Evolutionary conservation across 2,113 vertebrate species (phyloP), one percentile per base, ranked within the genome.

Genomic region (Macrotus californicus): DNA sequence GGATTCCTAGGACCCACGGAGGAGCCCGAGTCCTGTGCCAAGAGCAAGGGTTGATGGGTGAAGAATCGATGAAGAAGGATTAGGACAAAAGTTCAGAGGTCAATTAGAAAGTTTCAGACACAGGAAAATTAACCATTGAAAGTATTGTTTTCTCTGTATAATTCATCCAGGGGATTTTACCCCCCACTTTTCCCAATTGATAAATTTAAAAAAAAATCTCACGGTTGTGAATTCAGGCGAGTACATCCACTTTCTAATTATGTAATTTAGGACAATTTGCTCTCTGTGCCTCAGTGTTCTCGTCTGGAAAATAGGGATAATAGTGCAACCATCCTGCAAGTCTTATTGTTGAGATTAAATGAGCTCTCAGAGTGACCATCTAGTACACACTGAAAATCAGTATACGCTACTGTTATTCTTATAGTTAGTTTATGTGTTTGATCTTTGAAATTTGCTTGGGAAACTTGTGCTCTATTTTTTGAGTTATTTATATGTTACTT

Each of bases 271-370:
- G 43, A 11, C 16, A 52, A 52, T 43, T 90, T 83, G 13, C 13
- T 66, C 15, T 52, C 21, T 76, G 21, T 72, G 29, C 19, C 67
- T 66, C 34, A 29, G 13, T 52, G 29, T 92, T 93, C 43, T 88
- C 22, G 70, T 81, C 86, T 66, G 29, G 9, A 80, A 93, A 89
- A 67, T 39, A 92, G 54, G 21, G 46, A 26, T 84, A 81, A 69
- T 29, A 39, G 34, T 36, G 8, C 1, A 66, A 5, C 11, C 77
- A 31, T 76, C 39, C 54, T 46, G 0, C 50, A 69, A 52, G 5
- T 88, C 95, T 91, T 64, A n/a, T 52, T 77, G 24, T 84, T 94
- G 70, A 90, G 12, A 81, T 79, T 76, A 76, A 93, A n/a, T 39
- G 18, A 91, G 22, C 76, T 88, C 75, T 13, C 67, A 54, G 24